phyloP scores from a whole-genome alignment of 2,113 vertebrate genomes.

The Pao palembangensis region DNA sequence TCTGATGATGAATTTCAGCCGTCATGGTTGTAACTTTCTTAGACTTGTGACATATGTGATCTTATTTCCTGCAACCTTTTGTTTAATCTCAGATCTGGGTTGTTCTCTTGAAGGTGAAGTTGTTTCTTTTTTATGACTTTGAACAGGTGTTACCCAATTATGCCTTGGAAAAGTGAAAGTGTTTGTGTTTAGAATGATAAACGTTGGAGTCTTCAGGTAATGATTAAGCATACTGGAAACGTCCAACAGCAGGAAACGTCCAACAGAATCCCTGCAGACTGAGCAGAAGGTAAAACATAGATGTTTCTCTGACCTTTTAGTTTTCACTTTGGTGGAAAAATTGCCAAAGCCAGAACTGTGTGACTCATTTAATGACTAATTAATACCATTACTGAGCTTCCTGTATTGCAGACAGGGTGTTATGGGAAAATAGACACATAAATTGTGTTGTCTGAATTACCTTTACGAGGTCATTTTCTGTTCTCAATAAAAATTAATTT shows the following conservation, averaged over 20 bases:
- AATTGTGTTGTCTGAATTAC: not conserved
- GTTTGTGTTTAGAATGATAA: too few relatives aligned
- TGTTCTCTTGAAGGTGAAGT: not conserved
- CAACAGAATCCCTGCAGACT: conserved; percentile 18
- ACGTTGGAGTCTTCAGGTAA: not conserved
- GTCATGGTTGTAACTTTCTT: too few relatives aligned
- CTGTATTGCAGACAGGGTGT: not conserved
- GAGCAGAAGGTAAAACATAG: conserved; percentile 6
- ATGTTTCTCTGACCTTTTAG: conserved; percentile 4
- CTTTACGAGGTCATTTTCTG: not conserved
- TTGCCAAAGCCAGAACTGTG: not conserved
- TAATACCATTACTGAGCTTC: not conserved
- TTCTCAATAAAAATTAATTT: not conserved
- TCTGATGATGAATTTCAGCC: too few relatives aligned
- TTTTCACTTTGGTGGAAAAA: conserved; percentile 29
- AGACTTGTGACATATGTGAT: too few relatives aligned
- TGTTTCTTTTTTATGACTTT: too few relatives aligned
- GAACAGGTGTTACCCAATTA: too few relatives aligned
- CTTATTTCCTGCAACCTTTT: too few relatives aligned
- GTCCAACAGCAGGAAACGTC: not conserved
- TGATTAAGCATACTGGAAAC: too few relatives aligned
- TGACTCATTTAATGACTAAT: not conserved
- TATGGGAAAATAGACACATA: too few relatives aligned
- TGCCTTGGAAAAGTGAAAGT: not conserved
- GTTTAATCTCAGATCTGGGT: too few relatives aligned